A percentile compares a stretch with the other conserved stretches of the same genome.
These are phyloP conservation scores for Steinernema khuongi DNA, from an alignment of 1,140 invertebrate genomes.

Conservation along the genomic window DNA sequence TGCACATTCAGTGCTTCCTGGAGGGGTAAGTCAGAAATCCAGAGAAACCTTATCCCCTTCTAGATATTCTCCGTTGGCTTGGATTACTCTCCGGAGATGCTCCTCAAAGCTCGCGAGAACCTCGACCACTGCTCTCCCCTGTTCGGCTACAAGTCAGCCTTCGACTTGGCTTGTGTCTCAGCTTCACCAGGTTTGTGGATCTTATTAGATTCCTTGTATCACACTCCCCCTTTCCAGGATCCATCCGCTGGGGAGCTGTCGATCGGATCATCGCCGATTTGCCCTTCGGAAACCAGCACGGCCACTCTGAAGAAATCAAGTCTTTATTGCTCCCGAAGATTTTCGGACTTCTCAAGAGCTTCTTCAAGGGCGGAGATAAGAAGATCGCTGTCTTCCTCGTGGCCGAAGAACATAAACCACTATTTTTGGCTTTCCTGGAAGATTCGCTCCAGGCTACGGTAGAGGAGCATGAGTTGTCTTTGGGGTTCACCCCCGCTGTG, in stretches of 20 bases:
- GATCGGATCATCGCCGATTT: background rate
- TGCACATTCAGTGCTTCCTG: background rate
- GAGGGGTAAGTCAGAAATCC: background rate
- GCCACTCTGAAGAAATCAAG: background rate
- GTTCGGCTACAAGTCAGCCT: background rate
- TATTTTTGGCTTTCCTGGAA: background rate
- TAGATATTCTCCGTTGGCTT: background rate
- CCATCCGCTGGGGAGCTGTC: background rate
- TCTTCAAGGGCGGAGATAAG: background rate
- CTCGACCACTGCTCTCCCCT: background rate
- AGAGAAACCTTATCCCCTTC: background rate
- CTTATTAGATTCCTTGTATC: background rate
- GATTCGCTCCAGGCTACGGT: background rate
- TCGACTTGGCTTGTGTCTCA: background rate
- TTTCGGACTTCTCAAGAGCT: background rate
- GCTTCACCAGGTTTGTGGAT: background rate
- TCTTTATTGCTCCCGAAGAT: background rate
- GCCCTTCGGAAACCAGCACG: slow-evolving; percentile 6
- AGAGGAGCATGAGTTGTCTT: background rate
- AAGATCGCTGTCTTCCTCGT: background rate
- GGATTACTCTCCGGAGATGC: background rate
- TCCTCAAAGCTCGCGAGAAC: background rate
- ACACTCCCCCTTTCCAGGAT: background rate
- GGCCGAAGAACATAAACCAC: background rate
- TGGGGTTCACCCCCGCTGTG: background rate